Evolutionary conservation across 2,113 vertebrate genomes (phyloP).

Genomic region (Pungitius pungitius): DNA sequence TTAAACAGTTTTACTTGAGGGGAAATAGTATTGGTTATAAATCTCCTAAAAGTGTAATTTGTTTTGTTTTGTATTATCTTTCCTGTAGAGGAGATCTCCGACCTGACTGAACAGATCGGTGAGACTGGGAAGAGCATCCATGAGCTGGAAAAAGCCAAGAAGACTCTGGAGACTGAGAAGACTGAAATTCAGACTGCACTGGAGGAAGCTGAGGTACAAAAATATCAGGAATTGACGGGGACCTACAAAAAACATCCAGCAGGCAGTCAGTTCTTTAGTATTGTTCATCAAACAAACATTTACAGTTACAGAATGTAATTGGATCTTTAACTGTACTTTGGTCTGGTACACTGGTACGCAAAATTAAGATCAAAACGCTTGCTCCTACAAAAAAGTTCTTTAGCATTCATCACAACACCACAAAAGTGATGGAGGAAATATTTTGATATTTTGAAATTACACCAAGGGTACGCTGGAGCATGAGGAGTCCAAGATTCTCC

Average conservation of each 20-base stretch:
- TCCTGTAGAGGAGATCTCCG: constrained; percentile 67
- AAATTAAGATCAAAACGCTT: not conserved
- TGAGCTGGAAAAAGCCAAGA: constrained; percentile 70
- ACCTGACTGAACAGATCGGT: constrained; percentile 71
- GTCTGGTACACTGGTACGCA: not conserved
- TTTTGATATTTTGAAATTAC: not conserved
- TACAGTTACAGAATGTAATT: not conserved
- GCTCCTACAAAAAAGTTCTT: not conserved
- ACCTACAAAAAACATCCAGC: not conserved
- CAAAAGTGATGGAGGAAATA: not conserved
- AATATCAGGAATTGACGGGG: not conserved
- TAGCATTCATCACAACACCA: not conserved
- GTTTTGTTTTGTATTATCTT: not conserved
- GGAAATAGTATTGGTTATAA: not conserved
- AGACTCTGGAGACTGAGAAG: constrained; percentile 61
- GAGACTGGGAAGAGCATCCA: constrained; percentile 67
- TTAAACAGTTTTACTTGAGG: not conserved
- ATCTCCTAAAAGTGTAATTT: not conserved
- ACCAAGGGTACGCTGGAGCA: constrained; percentile 74
- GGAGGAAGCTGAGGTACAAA: constrained; percentile 65
- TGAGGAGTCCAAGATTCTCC: constrained; percentile 78
- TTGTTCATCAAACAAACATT: not conserved
- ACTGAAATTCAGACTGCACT: constrained; percentile 63
- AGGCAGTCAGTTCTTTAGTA: not conserved
- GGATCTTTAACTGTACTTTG: not conserved